Conservation (phyloP, 1,140 invertebrate species). For the Drosophila nigromelanica region DNA sequence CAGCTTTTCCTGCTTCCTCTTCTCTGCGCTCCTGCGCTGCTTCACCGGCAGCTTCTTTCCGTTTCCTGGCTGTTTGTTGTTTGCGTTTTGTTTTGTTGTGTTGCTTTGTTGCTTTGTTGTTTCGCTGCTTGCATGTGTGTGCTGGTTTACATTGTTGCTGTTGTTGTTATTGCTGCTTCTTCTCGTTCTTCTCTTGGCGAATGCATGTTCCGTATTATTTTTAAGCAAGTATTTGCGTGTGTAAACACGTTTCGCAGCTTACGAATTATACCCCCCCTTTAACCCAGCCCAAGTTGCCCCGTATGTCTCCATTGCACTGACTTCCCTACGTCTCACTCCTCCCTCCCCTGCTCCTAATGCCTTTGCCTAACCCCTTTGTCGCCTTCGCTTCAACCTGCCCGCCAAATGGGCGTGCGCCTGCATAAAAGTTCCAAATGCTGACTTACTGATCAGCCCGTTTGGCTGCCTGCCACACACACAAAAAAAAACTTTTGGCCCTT, state of each 20-base stretch:
- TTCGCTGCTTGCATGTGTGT: constrained; percentile 4
- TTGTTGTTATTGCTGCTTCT: constrained; percentile 1
- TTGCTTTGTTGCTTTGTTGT: constrained; percentile 14
- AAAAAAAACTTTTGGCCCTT: constrained; percentile 32
- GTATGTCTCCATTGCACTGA: too few species aligned
- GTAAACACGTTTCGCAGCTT: constrained; percentile 81
- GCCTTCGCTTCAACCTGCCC: constrained; percentile 31
- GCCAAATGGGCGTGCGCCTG: constrained; percentile 61
- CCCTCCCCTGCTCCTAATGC: not conserved
- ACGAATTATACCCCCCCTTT: constrained; percentile 63
- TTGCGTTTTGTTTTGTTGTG: constrained; percentile 19
- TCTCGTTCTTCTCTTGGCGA: constrained; percentile 31
- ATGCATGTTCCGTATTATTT: constrained; percentile 67
- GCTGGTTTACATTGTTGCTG: constrained; percentile 16
- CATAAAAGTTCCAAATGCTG: constrained; percentile 78
- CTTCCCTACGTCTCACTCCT: not conserved
- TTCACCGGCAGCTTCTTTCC: constrained; percentile 46
- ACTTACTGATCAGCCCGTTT: constrained; percentile 67
- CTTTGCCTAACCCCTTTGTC: not conserved
- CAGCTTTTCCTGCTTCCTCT: constrained; percentile 41
- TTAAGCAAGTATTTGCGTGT: constrained; percentile 82
- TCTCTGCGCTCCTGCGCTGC: constrained; percentile 6
- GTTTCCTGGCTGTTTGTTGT: constrained; percentile 62
- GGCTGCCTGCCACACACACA: constrained; percentile 18
- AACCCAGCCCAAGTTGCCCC: not conserved